Percentiles rank a stretch among this genome's conserved stretches.
These are phyloP conservation scores for Pogonocichla stellata DNA, from an alignment of 2,113 vertebrate species.

Conservation along the genomic window DNA sequence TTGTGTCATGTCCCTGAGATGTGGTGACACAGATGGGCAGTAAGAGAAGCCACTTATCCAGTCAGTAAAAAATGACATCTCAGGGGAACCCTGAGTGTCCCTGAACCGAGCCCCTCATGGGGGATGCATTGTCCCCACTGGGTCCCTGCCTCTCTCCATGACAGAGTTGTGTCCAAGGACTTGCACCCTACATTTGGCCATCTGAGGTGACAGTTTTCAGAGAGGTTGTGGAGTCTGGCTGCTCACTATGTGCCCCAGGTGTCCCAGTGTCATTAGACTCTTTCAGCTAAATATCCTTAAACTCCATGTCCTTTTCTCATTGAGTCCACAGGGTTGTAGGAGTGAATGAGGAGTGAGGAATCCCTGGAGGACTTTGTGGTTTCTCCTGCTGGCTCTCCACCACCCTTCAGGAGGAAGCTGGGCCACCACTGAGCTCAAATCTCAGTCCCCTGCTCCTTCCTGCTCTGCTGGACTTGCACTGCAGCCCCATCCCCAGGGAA, in stretches of 20 bases:
- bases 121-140: rapidly evolving
- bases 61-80: not conserved
- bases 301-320: rapidly evolving
- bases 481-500: not conserved
- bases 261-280: not conserved
- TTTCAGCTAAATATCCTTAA: not conserved
- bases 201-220: not conserved
- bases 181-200: not conserved
- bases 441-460: not conserved
- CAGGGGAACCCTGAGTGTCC: not conserved
- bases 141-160: not conserved
- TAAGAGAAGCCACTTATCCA: not conserved
- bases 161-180: not conserved
- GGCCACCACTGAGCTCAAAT: not conserved
- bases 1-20: not conserved
- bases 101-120: not conserved
- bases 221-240: not conserved
- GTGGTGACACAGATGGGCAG: not conserved
- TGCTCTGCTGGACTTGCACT: not conserved
- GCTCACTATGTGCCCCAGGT: not conserved
- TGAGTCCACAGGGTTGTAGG: not conserved
- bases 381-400: not conserved
- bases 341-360: not conserved
- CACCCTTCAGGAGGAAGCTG: not conserved
- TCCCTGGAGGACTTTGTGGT: not conserved